Base-by-base conservation (phyloP, 1,140 invertebrate genomes). In the Bombus pyrosoma region DNA sequence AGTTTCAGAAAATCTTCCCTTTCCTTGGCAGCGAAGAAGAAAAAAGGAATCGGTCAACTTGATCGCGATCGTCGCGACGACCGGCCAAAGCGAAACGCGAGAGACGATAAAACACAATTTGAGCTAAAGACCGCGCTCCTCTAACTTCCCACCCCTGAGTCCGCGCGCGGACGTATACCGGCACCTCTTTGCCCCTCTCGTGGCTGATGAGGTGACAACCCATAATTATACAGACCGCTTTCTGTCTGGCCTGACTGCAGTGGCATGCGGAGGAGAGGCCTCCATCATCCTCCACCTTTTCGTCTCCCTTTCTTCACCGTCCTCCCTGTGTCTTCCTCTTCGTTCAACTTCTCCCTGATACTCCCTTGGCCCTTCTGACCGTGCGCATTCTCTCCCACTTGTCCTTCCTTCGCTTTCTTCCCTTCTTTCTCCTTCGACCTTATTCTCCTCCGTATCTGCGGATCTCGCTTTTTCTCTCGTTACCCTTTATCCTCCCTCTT, bases 161-260 rank as follows among this genome's bases (percentile, higher is more conserved):
- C 86, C 88, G 86, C 88, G 74, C 62, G 81, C 72, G 68, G 75
- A 81, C 81, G 74, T 68, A 39, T 69, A 43, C 79, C 79, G 79
- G 84, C 86, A 79, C 77, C 90, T 85, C 87, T 79, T 86, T 86
- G 82, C 81, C 89, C 91, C 90, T 89, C 87, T 90, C 87, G 90
- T 87, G 92, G 92, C 93, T 95, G 94, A 95, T 95, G 95, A 95
- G 94, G 95, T 95, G 95, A 95, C 95, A 95, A 95, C 95, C 95
- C 93, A 94, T 94, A 95, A 95, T 95, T 95, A 95, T 95, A 95
- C 92, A 93, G 93, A 93, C 93, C 93, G 93, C 94, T 95, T 95
- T 95, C 93, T 94, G 94, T 94, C 94, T 94, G 94, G 89, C 81
- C 92, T 93, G 93, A 94, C 94, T 93, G 93, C 94, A 94, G 94